Evolutionary conservation across 2,888 invertebrate species (phyloP).

Genomic region (Chymomyza fuscimana): DNA sequence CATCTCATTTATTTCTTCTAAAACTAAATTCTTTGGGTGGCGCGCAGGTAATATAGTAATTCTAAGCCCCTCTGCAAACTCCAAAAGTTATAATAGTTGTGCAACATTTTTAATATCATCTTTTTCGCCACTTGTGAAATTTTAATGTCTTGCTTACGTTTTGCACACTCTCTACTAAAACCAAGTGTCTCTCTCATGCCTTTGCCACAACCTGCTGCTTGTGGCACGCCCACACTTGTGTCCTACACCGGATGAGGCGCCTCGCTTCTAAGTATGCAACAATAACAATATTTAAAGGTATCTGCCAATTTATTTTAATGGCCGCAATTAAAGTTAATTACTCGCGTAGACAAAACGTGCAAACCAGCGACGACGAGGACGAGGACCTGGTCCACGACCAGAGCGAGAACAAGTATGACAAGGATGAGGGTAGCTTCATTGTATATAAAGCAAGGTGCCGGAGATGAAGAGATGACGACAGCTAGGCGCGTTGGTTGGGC

Average conservation of each 20-base stretch:
- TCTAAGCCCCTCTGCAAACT: not conserved
- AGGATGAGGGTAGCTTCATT: slow-evolving; percentile 11
- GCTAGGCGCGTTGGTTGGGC: slow-evolving; percentile 16
- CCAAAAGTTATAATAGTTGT: not conserved
- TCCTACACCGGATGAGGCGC: slow-evolving; percentile 19
- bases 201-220: not conserved
- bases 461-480: slow-evolving; percentile 12
- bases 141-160: not conserved
- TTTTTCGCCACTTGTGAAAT: not conserved
- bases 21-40: not conserved
- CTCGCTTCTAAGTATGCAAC: slow-evolving; percentile 66
- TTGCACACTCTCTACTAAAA: not conserved
- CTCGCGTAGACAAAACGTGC: slow-evolving; percentile 77
- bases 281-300: slow-evolving; percentile 78
- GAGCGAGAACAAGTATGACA: slow-evolving; percentile 20
- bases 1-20: not conserved
- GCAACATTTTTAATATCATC: slow-evolving; percentile 12
- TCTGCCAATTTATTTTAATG: slow-evolving; percentile 79
- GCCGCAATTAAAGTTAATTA: slow-evolving; percentile 78
- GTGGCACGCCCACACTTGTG: slow-evolving; percentile 12
- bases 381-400: slow-evolving; percentile 8
- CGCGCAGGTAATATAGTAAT: not conserved
- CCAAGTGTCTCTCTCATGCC: not conserved
- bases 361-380: slow-evolving; percentile 41
- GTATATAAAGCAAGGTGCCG: not conserved